These are phyloP conservation scores for Drosophila subsilvestris DNA, from an alignment of 2,888 invertebrate species.

Conservation along the genomic window DNA sequence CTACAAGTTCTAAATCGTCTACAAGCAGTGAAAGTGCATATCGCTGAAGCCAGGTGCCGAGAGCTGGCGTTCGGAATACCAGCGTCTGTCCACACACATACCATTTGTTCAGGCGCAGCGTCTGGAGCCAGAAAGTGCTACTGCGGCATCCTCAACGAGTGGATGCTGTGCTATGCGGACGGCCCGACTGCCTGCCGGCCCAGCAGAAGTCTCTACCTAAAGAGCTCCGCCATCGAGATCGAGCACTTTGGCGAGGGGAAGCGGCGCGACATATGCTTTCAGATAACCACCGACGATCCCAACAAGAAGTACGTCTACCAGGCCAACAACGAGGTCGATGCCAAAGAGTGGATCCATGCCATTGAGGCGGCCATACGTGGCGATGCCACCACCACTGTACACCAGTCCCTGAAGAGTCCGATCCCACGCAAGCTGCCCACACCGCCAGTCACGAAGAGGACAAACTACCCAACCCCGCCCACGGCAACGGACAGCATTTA, in stretches of 20 bases:
- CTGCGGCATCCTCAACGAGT: slow-evolving; percentile 82
- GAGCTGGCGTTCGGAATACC: slow-evolving; percentile 91
- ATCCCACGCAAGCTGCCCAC: slow-evolving; percentile 81
- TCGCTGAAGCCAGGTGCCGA: slow-evolving; percentile 87
- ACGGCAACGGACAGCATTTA: slow-evolving; percentile 78
- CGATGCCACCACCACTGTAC: slow-evolving; percentile 48
- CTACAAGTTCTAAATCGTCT: no score
- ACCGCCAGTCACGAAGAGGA: slow-evolving; percentile 77
- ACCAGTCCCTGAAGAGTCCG: slow-evolving; percentile 7
- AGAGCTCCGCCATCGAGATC: slow-evolving; percentile 78
- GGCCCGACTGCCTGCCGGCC: slow-evolving; percentile 79
- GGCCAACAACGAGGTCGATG: slow-evolving; percentile 82
- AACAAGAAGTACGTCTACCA: slow-evolving; percentile 82
- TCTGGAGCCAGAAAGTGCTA: slow-evolving; percentile 85
- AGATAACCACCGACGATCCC: slow-evolving; percentile 81
- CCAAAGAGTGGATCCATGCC: slow-evolving; percentile 84
- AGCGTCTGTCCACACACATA: slow-evolving; percentile 88
- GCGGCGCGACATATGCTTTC: slow-evolving; percentile 82
- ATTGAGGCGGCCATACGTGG: slow-evolving; percentile 83
- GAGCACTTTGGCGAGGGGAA: slow-evolving; percentile 83
- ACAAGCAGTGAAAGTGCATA: no score
- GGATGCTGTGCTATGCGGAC: slow-evolving; percentile 83
- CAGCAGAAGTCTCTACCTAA: slow-evolving; percentile 76
- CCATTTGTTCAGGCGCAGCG: slow-evolving; percentile 89
- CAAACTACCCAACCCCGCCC: slow-evolving; percentile 12